Evolutionary conservation across 1,140 invertebrate species (phyloP).

Genomic region (Hormaphis cornu): DNA sequence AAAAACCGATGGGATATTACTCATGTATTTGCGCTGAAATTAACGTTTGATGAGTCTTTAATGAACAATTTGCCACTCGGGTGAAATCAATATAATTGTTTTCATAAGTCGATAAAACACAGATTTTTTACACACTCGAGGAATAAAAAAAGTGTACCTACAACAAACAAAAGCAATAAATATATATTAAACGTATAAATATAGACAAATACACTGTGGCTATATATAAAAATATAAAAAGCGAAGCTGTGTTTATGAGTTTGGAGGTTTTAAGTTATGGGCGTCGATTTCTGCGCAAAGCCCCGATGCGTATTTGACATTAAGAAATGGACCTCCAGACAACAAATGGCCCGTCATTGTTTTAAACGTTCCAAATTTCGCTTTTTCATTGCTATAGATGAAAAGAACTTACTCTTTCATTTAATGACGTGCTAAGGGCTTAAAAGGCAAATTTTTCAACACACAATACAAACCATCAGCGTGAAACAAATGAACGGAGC

Average conservation of each 20-base stretch:
- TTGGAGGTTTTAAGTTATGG: conserved; percentile 21
- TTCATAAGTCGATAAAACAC: too few relatives aligned
- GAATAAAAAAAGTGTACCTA: too few relatives aligned
- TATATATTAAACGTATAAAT: neutral
- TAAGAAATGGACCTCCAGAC: conserved; percentile 26
- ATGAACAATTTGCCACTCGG: too few relatives aligned
- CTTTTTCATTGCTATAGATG: conserved; percentile 26
- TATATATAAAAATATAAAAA: conserved; percentile 14
- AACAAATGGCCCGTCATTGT: conserved; percentile 26
- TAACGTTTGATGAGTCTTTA: too few relatives aligned
- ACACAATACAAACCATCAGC: conserved; percentile 3
- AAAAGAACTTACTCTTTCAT: conserved; percentile 25
- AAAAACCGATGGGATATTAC: too few relatives aligned
- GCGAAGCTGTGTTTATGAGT: conserved; percentile 4
- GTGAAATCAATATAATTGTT: too few relatives aligned
- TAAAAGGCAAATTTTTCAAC: conserved; percentile 30
- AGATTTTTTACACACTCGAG: too few relatives aligned
- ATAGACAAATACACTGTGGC: too few relatives aligned
- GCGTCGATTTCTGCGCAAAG: conserved; percentile 25
- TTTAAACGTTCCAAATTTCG: conserved; percentile 30
- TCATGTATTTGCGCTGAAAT: too few relatives aligned
- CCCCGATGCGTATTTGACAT: conserved; percentile 29
- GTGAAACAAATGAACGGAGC: conserved; percentile 12
- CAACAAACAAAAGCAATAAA: neutral
- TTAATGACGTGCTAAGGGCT: conserved; percentile 20